A percentile compares a stretch with the other conserved stretches of the same genome.
phyloP scores from a whole-genome alignment of 2,113 vertebrate genomes.

The Tamias sibiricus region DNA sequence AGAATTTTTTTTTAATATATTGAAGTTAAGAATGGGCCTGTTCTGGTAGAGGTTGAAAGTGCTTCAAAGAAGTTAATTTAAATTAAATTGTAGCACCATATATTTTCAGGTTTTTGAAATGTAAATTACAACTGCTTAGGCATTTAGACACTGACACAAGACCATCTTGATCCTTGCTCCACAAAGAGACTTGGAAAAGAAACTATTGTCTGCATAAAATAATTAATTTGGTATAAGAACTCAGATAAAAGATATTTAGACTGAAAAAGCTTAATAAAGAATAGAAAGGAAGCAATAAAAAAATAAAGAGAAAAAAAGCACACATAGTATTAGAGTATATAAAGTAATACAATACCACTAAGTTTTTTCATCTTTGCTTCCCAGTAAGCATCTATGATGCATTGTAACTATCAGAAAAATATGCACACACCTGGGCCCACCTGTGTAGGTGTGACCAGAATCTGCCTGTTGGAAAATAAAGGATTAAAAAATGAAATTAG shows the following conservation, averaged over 20 bases:
- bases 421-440: constrained; percentile 42
- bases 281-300: not conserved
- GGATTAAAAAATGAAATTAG: constrained; percentile 45
- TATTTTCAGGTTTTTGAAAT: not conserved
- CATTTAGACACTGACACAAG: not conserved
- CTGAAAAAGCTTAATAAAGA: not conserved
- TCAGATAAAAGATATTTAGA: not conserved
- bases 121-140: not conserved
- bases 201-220: not conserved
- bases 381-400: not conserved
- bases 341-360: constrained; percentile 35
- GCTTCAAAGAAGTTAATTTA: not conserved
- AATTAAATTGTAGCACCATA: not conserved
- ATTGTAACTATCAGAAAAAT: constrained; percentile 47
- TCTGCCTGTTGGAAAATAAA: constrained; percentile 48
- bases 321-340: not conserved
- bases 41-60: not conserved
- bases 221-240: not conserved
- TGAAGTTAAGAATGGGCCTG: not conserved
- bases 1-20: not conserved
- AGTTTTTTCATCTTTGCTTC: constrained; percentile 26
- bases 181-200: not conserved
- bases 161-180: not conserved
- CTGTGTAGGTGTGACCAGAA: constrained; percentile 54
- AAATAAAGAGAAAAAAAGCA: not conserved